Evolutionary conservation across 2,797 vertebrate genomes (phyloP).

Genomic region (Halcyon smyrnensis): DNA sequence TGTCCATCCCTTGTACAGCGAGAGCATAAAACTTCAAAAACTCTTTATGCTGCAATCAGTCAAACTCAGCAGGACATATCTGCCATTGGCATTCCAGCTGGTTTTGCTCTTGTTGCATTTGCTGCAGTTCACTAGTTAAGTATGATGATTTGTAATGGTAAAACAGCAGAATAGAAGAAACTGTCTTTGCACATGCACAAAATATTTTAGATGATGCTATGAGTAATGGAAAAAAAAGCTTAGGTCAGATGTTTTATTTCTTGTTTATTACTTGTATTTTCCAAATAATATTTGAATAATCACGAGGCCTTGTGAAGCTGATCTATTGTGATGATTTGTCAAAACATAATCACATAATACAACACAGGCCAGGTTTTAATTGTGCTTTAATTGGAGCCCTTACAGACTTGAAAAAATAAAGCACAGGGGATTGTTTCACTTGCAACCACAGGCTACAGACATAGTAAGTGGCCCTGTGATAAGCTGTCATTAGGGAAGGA

Average conservation of each 20-base stretch:
- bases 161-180: not conserved
- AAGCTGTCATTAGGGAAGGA: not conserved
- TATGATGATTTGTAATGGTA: not conserved
- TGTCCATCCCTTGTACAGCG: constrained; percentile 10
- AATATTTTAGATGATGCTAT: not conserved
- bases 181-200: not conserved
- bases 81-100: not conserved
- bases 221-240: not conserved
- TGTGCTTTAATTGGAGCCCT: not conserved
- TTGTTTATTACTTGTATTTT: not conserved
- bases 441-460: not conserved
- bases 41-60: constrained; percentile 13
- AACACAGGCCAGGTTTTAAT: constrained; percentile 40
- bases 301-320: not conserved
- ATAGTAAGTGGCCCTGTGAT: not conserved
- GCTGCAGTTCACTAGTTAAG: not conserved
- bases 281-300: not conserved
- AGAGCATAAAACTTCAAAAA: constrained; percentile 42
- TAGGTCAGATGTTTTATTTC: not conserved
- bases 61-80: not conserved
- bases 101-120: not conserved
- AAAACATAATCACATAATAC: constrained; percentile 27
- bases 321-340: constrained; percentile 42
- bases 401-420: constrained; percentile 20
- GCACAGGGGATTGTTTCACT: not conserved